A percentile compares a stretch with the other conserved stretches of the same genome.
Evolutionary conservation across 2,797 vertebrate genomes (phyloP).

Genomic region (Lacerta viridis): DNA sequence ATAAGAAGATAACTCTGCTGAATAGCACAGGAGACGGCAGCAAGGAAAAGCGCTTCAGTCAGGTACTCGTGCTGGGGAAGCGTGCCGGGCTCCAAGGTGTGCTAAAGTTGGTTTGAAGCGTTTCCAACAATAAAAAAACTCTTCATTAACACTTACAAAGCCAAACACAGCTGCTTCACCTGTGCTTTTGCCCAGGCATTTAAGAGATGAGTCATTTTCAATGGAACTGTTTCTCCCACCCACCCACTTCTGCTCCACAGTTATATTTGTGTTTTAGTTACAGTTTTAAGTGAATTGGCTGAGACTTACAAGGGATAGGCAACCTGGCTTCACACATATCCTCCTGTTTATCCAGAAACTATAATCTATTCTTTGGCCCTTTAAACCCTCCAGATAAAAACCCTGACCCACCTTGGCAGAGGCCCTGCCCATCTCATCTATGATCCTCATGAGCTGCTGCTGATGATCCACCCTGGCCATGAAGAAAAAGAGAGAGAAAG

Average conservation of each 20-base stretch:
- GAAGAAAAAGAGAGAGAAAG: slow-evolving; percentile 23
- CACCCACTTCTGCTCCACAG: too few relatives aligned
- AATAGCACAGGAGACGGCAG: too few relatives aligned
- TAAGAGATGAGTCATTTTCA: too few relatives aligned
- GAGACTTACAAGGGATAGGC: neutral
- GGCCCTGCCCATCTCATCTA: slow-evolving; percentile 91
- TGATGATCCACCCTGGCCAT: slow-evolving; percentile 84
- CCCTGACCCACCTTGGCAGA: slow-evolving; percentile 86
- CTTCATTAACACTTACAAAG: neutral
- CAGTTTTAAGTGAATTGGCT: neutral
- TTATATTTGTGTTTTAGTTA: too few relatives aligned
- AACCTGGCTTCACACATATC: neutral
- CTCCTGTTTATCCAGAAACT: neutral
- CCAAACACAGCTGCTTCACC: neutral
- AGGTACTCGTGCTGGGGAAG: too few relatives aligned
- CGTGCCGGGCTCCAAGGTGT: too few relatives aligned
- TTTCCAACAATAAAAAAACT: too few relatives aligned
- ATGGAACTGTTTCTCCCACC: too few relatives aligned
- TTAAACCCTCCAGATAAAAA: neutral
- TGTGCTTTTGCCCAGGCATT: neutral
- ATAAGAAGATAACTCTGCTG: too few relatives aligned
- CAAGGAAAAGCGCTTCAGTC: too few relatives aligned
- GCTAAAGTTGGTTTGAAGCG: too few relatives aligned
- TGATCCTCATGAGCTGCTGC: slow-evolving; percentile 84
- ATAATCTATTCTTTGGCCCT: neutral